Conservation (phyloP, 2,888 invertebrate genomes). For the Orthosia gracilis region DNA sequence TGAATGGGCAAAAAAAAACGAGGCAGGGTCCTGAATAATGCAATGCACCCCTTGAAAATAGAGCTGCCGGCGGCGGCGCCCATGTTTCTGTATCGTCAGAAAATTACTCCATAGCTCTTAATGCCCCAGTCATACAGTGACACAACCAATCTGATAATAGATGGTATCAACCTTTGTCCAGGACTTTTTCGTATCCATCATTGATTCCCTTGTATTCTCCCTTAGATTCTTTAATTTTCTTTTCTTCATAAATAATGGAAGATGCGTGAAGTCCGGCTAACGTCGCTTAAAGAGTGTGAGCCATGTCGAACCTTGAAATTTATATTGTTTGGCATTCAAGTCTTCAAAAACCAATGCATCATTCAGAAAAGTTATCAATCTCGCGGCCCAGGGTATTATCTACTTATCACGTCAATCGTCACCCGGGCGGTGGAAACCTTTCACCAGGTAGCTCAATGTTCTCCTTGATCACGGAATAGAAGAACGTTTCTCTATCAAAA, state of each 20-base stretch:
- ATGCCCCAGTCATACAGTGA: constrained; percentile 82
- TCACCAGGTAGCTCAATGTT: constrained; percentile 67
- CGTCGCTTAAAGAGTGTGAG: constrained; percentile 86
- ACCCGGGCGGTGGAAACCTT: background rate
- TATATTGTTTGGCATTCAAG: no score
- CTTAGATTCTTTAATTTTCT: constrained; percentile 76
- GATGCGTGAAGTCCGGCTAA: constrained; percentile 90
- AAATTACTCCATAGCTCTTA: constrained; percentile 78
- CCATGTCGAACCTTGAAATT: constrained; percentile 86
- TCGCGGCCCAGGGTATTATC: constrained; percentile 71
- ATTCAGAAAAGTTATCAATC: constrained; percentile 74
- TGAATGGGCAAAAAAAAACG: no score
- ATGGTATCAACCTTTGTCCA: constrained; percentile 78
- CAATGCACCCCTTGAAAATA: no score
- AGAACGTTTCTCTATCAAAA: constrained; percentile 82
- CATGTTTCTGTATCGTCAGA: constrained; percentile 68
- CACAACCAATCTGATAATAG: constrained; percentile 77
- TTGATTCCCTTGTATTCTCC: constrained; percentile 73
- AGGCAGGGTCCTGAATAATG: no score
- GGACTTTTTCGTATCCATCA: constrained; percentile 75
- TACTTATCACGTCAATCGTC: background rate
- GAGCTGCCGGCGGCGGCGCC: no score
- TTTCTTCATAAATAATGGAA: constrained; percentile 89
- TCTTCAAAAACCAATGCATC: no score
- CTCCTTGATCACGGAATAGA: constrained; percentile 80